Conservation (phyloP, 2,797 vertebrate species). For the Eulemur mongoz region DNA sequence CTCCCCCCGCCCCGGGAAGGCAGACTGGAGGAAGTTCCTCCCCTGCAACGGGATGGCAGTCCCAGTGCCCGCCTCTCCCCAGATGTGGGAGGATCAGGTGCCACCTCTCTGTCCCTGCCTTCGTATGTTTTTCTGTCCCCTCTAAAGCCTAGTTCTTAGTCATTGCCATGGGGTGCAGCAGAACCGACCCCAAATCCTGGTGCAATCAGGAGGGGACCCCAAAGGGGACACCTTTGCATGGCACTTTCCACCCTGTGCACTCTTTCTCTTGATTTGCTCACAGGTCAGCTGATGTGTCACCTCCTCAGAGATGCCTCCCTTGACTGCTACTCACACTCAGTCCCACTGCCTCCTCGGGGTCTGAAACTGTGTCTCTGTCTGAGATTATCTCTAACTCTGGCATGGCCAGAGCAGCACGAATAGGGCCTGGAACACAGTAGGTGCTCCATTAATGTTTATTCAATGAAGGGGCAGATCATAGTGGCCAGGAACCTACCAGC, state of each 20-base stretch:
- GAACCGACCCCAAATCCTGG: neutral
- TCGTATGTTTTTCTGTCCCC: neutral
- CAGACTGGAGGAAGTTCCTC: neutral
- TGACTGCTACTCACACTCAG: neutral
- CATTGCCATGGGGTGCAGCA: neutral
- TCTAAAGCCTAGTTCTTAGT: neutral
- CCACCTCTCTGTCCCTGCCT: neutral
- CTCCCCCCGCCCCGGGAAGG: too few species aligned
- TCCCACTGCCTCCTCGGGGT: neutral
- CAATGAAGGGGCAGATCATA: neutral
- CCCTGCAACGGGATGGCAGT: neutral
- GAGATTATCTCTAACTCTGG: neutral
- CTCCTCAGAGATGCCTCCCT: neutral
- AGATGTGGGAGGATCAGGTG: neutral
- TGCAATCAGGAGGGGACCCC: neutral
- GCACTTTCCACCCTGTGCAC: neutral
- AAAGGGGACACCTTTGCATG: neutral
- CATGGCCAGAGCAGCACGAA: neutral
- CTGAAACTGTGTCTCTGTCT: neutral
- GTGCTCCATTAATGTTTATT: neutral
- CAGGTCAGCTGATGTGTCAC: fast-evolving
- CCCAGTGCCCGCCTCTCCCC: neutral
- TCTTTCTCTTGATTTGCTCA: neutral
- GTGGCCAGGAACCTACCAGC: neutral
- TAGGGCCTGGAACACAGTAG: neutral